Conservation (phyloP, 2,888 invertebrate species). For the Molorchus minor region DNA sequence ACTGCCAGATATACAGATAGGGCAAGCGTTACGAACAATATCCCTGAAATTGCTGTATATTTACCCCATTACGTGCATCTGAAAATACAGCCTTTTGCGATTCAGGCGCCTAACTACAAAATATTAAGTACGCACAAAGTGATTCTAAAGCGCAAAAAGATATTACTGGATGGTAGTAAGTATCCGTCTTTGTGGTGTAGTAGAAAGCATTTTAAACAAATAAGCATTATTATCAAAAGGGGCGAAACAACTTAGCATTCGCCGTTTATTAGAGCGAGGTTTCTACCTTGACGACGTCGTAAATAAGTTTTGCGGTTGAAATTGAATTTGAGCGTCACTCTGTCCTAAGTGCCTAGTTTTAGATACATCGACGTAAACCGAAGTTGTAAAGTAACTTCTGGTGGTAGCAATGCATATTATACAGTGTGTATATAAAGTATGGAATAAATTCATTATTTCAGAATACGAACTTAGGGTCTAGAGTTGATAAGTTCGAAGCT, state of each 20-base stretch:
- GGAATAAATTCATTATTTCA: too few species aligned
- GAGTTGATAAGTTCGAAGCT: too few species aligned
- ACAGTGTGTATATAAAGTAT: too few species aligned
- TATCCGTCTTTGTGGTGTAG: constrained; percentile 7
- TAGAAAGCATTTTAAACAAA: constrained; percentile 22
- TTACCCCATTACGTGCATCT: too few species aligned
- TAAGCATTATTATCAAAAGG: constrained; percentile 23
- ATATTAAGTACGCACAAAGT: too few species aligned
- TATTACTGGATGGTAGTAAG: not conserved
- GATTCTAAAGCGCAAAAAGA: not conserved
- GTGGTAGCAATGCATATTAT: not conserved
- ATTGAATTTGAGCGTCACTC: constrained; percentile 50
- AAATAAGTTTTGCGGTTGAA: constrained; percentile 50
- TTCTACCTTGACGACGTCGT: constrained; percentile 45
- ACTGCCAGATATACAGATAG: too few species aligned
- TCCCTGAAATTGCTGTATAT: too few species aligned
- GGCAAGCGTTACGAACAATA: too few species aligned
- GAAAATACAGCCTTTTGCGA: too few species aligned
- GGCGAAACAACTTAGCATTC: constrained; percentile 11
- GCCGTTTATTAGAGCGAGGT: constrained; percentile 45
- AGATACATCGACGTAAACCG: constrained; percentile 1
- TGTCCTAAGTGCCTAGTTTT: constrained; percentile 46
- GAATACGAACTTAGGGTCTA: too few species aligned
- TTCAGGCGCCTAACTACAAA: too few species aligned
- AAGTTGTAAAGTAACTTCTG: constrained; percentile 8